A percentile compares a stretch with the other conserved stretches of the same genome.
These are phyloP conservation scores for Crotalus horridus DNA, from an alignment of 2,113 vertebrate genomes.

Conservation along the genomic window DNA sequence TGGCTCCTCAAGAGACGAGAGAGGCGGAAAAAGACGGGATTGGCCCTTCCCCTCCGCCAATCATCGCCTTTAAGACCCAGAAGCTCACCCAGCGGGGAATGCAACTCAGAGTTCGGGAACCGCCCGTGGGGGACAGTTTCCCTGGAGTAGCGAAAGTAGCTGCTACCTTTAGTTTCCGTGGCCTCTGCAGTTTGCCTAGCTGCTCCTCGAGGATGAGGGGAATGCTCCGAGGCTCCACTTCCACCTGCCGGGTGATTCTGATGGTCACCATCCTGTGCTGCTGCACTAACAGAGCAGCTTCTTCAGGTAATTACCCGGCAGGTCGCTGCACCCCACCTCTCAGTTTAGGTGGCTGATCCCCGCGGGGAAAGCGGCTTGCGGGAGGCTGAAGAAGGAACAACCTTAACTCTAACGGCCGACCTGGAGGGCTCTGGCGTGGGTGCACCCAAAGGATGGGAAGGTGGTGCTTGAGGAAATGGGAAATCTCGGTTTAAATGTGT, in stretches of 20 bases:
- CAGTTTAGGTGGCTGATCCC: neutral
- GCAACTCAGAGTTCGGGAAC: neutral
- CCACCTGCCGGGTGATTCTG: slow-evolving; percentile 13
- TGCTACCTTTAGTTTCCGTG: too few species aligned
- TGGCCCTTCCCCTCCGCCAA: neutral
- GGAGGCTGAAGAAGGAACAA: neutral
- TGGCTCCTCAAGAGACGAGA: neutral
- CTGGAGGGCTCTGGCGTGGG: neutral
- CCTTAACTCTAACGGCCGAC: neutral
- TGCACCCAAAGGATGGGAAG: neutral
- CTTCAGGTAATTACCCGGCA: slow-evolving; percentile 54
- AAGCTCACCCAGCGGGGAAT: neutral
- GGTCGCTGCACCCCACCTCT: too few species aligned
- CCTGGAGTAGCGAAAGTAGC: accelerated
- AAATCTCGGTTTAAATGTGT: neutral
- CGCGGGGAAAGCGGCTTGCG: neutral
- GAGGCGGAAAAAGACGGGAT: neutral
- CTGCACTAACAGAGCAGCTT: slow-evolving; percentile 3
- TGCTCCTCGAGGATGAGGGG: neutral
- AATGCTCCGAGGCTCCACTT: neutral
- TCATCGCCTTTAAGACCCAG: neutral
- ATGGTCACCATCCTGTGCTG: neutral
- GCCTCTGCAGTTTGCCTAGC: neutral
- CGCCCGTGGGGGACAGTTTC: neutral
- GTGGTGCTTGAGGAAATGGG: neutral